phyloP scores from a whole-genome alignment of 2,888 invertebrate species.

The Eristalis pertinax region DNA sequence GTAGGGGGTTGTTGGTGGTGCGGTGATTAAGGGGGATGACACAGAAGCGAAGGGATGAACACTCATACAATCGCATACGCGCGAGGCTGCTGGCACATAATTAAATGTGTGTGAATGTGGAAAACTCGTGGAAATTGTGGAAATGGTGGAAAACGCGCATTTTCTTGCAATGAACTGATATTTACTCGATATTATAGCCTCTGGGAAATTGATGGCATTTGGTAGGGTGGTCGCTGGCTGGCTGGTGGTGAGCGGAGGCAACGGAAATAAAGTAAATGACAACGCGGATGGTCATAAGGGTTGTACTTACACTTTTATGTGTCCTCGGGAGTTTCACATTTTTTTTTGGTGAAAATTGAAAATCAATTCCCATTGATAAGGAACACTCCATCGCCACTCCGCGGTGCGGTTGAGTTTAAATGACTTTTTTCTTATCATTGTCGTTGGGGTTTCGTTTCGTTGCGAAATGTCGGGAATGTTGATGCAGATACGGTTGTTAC shows the following conservation, averaged over 20 bases:
- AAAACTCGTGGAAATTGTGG: constrained; percentile 13
- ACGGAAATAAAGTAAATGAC: constrained; percentile 66
- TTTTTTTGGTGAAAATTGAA: constrained; percentile 51
- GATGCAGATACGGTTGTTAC: constrained; percentile 12
- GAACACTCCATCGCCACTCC: constrained; percentile 14
- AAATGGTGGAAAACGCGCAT: constrained; percentile 45
- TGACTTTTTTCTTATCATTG: constrained; percentile 52
- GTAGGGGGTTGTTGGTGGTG: neutral
- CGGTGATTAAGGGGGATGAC: constrained; percentile 6
- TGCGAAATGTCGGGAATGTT: constrained; percentile 14
- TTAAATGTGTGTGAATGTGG: constrained; percentile 30
- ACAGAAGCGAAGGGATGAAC: constrained; percentile 20
- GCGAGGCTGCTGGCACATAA: neutral
- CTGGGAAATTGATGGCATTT: constrained; percentile 5
- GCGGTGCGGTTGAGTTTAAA: constrained; percentile 32
- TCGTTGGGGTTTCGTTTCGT: neutral
- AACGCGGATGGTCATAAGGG: constrained; percentile 43
- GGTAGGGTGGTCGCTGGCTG: neutral
- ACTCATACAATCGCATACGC: constrained; percentile 10
- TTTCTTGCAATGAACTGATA: constrained; percentile 61
- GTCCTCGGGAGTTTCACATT: neutral
- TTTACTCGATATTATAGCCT: constrained; percentile 53
- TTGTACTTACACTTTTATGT: constrained; percentile 33
- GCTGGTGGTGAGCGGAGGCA: neutral
- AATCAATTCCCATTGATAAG: constrained; percentile 70